Evolutionary conservation across 2,888 invertebrate genomes (phyloP).

Genomic region (Neelides folsomi): DNA sequence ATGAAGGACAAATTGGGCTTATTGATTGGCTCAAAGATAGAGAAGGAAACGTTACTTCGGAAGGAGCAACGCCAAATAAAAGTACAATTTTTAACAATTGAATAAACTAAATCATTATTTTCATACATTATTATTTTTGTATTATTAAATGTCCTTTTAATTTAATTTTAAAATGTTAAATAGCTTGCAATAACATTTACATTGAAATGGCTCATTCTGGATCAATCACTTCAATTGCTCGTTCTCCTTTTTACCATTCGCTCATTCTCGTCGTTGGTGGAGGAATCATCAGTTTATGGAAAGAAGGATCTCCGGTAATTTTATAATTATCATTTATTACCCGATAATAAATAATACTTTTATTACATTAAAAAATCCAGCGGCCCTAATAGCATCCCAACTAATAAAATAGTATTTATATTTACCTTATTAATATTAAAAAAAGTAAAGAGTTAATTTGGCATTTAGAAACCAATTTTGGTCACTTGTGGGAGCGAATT

Average conservation of each 20-base stretch:
- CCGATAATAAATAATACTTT: background rate
- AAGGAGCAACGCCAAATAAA: conserved; percentile 15
- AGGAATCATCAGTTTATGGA: conserved; percentile 61
- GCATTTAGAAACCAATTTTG: conserved; percentile 22
- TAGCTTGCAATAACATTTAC: conserved; percentile 18
- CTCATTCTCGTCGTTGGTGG: conserved; percentile 60
- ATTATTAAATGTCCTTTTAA: too few relatives aligned
- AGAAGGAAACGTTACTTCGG: conserved; percentile 21
- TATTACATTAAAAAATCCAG: too few relatives aligned
- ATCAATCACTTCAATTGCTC: conserved; percentile 47
- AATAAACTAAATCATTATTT: too few relatives aligned
- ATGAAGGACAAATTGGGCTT: conserved; percentile 22
- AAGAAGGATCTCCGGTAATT: conserved; percentile 46
- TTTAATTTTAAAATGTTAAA: too few relatives aligned
- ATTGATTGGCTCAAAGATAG: conserved; percentile 27
- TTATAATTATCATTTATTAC: background rate
- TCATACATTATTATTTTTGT: too few relatives aligned
- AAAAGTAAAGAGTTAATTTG: background rate
- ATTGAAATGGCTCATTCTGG: conserved; percentile 51
- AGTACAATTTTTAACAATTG: conserved; percentile 7
- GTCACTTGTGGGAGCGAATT: conserved; percentile 13
- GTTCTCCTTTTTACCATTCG: conserved; percentile 50
- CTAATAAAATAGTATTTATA: background rate
- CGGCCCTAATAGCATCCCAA: too few relatives aligned
- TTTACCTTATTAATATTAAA: background rate